These are phyloP conservation scores for Alloplasta piceator DNA, from an alignment of 2,888 invertebrate genomes.

Conservation along the genomic window DNA sequence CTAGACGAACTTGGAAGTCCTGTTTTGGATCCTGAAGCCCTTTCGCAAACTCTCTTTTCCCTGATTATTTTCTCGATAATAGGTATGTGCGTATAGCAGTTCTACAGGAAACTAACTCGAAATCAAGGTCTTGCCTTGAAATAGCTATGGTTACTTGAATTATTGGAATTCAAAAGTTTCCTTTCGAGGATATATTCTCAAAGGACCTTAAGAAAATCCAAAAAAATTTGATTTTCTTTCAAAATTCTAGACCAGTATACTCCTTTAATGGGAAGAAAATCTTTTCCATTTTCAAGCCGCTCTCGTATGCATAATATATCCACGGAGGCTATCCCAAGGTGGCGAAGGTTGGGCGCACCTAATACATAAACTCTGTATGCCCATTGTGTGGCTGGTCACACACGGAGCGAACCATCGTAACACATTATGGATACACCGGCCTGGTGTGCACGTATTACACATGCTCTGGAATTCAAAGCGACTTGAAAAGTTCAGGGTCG, in stretches of 20 bases:
- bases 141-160: no score
- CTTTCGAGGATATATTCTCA: no score
- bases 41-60: constrained; percentile 44
- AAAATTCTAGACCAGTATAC: no score
- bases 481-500: constrained; percentile 81
- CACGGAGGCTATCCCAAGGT: constrained; percentile 46
- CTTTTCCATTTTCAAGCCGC: not conserved
- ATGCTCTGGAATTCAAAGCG: constrained; percentile 77
- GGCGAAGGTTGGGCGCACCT: constrained; percentile 64
- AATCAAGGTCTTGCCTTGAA: no score
- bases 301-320: constrained; percentile 29
- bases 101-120: constrained; percentile 52
- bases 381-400: constrained; percentile 38
- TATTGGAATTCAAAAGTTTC: no score
- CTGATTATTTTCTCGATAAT: constrained; percentile 28
- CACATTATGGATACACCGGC: not conserved
- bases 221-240: no score
- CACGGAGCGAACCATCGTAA: constrained; percentile 26
- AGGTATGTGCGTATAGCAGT: constrained; percentile 21
- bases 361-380: constrained; percentile 35
- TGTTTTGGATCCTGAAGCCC: constrained; percentile 30
- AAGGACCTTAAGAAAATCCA: no score
- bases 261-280: no score
- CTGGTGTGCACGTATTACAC: constrained; percentile 59
- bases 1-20: constrained; percentile 36